Conservation (phyloP, 2,888 invertebrate species). For the Cosmopolites sordidus region DNA sequence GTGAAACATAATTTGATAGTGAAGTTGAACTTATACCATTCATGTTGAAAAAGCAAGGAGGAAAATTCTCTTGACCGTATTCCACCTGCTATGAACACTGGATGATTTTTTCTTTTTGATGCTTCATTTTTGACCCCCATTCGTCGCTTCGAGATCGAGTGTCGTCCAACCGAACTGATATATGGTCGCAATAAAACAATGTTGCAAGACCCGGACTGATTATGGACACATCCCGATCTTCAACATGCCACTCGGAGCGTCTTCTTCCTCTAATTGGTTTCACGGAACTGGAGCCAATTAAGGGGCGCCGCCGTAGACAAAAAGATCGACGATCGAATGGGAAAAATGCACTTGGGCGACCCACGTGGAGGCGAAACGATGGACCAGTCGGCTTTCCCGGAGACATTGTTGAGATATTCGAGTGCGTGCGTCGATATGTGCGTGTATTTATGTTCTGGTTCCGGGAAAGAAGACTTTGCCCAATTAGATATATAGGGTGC, state of each 20-base stretch:
- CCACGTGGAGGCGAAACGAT: constrained; percentile 3
- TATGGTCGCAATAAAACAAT: constrained; percentile 11
- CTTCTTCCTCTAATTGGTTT: constrained; percentile 14
- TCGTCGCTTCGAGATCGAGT: neutral
- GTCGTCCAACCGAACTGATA: constrained; percentile 6
- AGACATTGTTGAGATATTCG: no score
- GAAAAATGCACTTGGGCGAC: constrained; percentile 11
- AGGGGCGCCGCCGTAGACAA: constrained; percentile 21
- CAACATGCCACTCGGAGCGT: constrained; percentile 8
- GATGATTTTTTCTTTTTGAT: neutral
- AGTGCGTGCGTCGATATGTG: no score
- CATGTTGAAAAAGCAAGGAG: no score
- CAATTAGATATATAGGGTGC: no score
- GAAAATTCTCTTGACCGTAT: no score
- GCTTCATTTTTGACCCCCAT: neutral
- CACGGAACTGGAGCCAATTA: constrained; percentile 23
- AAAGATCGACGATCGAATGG: constrained; percentile 11
- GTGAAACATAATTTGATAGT: no score
- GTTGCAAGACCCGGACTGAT: constrained; percentile 9
- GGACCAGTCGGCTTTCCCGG: no score
- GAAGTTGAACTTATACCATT: no score
- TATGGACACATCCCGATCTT: constrained; percentile 15
- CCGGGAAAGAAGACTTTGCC: no score
- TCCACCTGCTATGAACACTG: no score
- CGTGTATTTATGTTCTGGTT: no score